phyloP scores from a whole-genome alignment of 2,888 invertebrate genomes.

The Flabesymbios commensalis region DNA sequence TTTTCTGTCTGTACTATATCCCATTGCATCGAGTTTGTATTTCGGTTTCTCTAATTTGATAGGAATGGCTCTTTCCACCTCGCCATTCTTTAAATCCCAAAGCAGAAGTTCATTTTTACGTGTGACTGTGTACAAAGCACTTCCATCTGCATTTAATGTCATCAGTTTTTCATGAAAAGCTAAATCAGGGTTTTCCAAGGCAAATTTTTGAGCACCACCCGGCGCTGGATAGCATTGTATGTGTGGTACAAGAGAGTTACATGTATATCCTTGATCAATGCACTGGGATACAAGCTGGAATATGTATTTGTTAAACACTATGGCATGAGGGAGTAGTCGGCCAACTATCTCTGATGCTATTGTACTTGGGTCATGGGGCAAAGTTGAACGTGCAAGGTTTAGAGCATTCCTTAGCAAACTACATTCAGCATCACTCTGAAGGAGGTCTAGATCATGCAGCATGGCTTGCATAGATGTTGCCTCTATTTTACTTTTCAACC shows the following conservation, averaged over 20 bases:
- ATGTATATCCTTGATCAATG: constrained; percentile 79
- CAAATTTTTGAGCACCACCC: constrained; percentile 10
- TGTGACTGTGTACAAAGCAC: constrained; percentile 35
- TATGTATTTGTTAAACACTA: constrained; percentile 69
- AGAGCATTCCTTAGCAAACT: constrained; percentile 91
- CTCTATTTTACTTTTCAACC: constrained; percentile 90
- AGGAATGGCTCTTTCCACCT: constrained; percentile 19
- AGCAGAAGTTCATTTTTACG: constrained; percentile 35
- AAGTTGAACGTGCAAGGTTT: constrained; percentile 86
- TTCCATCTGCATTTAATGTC: constrained; percentile 33
- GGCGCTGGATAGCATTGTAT: constrained; percentile 11
- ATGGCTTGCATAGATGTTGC: constrained; percentile 94
- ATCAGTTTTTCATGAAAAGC: constrained; percentile 31
- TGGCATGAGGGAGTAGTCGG: constrained; percentile 80
- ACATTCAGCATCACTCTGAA: constrained; percentile 71
- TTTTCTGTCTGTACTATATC: constrained; percentile 24
- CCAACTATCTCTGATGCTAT: constrained; percentile 89
- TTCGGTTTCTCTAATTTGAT: not conserved
- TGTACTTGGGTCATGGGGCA: constrained; percentile 89
- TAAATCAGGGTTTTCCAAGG: constrained; percentile 62
- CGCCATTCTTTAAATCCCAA: constrained; percentile 40
- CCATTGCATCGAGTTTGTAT: constrained; percentile 38
- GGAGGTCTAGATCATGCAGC: constrained; percentile 76
- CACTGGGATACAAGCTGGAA: constrained; percentile 79
- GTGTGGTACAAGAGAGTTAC: constrained; percentile 54